Conservation (phyloP, 2,888 invertebrate genomes). For the Spisula subtruncata region DNA sequence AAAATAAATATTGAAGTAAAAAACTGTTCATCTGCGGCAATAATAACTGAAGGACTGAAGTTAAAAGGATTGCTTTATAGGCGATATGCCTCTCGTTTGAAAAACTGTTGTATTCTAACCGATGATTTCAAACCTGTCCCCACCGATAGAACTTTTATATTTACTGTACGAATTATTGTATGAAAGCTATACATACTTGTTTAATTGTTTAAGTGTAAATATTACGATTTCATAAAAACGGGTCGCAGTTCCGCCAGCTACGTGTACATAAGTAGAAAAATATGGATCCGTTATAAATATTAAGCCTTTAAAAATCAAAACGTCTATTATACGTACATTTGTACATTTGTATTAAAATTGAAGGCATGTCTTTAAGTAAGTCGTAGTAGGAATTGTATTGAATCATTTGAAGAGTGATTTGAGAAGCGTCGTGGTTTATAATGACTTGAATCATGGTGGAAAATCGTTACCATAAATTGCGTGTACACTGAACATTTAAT, state of each 20-base stretch:
- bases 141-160: neutral
- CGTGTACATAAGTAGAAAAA: neutral
- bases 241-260: neutral
- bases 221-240: neutral
- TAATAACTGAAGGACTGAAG: neutral
- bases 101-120: neutral
- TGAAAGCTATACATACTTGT: constrained; percentile 6
- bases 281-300: neutral
- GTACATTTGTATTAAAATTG: too few species aligned
- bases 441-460: neutral
- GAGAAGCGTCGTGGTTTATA: neutral
- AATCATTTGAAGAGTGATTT: neutral
- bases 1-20: neutral
- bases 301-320: constrained; percentile 3
- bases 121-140: neutral
- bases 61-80: neutral
- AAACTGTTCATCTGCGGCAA: neutral
- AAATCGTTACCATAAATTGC: neutral
- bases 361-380: neutral
- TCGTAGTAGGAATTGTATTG: neutral
- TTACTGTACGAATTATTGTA: constrained; percentile 1
- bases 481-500: neutral
- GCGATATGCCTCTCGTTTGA: neutral
- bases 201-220: neutral
- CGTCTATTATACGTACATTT: neutral